Base-by-base conservation (phyloP, 2,113 vertebrate species). In the Plestiodon gilberti region DNA sequence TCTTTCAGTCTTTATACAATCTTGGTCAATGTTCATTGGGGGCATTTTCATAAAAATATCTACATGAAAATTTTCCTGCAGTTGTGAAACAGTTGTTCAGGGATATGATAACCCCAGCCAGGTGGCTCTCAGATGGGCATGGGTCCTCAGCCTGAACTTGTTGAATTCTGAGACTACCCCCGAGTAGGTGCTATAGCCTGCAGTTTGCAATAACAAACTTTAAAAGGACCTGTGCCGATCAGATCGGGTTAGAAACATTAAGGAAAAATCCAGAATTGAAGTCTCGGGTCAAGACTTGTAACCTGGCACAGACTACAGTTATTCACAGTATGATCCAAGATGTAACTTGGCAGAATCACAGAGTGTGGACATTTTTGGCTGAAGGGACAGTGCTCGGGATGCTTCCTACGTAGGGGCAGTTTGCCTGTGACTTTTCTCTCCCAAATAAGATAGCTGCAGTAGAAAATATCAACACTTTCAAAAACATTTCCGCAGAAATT, bases 401-500 rank as follows among this genome's bases (percentile, higher is more conserved):
- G 30, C 25, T 28, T n/a, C 23, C 15, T 77, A 20, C 17, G 18
- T 13, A 62, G 74, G 74, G 14, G 22, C 25, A 90, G 55, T 8
- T 1, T 73, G 74, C 65, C 33, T 0, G 0, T 76, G 88, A 80
- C 40, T 86, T 17, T 30, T 62, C 77, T 84, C 80, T 61, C 30
- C 83, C n/a, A 65, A 23, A 57, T 9, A n/a, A 73, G 87, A 33
- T 62, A 87, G 74, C 70, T 81, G 82, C 40, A 73, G 67, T 20
- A 28, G 67, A 92, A 87, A 30, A 78, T 0, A 0, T 83, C 89
- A 83, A 62, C 25, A 15, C 3, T 59, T 33, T 17, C 23, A 57
- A 57, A 43, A 52, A 77, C 1, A 65, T 76, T 61, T 71, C 70
- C 79, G 48, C 91, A 89, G 91, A 93, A 89, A 89, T 87, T 89